Evolutionary conservation across 2,113 vertebrate genomes (phyloP).

Genomic region (Hydrochoerus hydrochaeris): DNA sequence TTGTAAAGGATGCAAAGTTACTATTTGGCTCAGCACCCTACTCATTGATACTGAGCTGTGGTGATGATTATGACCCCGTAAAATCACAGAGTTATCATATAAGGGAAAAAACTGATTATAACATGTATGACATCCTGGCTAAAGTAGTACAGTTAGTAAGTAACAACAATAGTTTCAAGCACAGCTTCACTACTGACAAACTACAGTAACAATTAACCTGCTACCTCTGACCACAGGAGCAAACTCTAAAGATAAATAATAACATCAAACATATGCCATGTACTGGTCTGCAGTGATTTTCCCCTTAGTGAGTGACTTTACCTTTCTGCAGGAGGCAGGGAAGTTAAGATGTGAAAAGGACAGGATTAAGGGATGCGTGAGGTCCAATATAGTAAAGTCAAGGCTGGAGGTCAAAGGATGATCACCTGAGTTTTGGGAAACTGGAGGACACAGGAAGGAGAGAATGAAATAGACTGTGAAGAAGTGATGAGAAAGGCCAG

Average conservation of each 20-base stretch:
- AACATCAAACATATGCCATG: not conserved
- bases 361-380: not conserved
- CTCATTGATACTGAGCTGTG: not conserved
- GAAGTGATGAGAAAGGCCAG: not conserved
- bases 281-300: not conserved
- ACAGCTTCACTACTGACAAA: not conserved
- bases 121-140: not conserved
- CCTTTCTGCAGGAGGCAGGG: not conserved
- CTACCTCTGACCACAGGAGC: not conserved
- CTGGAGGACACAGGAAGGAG: not conserved
- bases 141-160: not conserved
- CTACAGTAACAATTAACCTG: not conserved
- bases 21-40: not conserved
- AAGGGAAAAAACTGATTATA: not conserved
- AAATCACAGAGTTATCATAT: not conserved
- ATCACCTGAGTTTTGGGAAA: not conserved
- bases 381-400: not conserved
- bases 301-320: not conserved
- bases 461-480: not conserved
- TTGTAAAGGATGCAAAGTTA: not conserved
- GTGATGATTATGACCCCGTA: not conserved
- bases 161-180: not conserved
- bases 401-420: not conserved
- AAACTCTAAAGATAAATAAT: not conserved
- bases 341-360: not conserved